Evolutionary conservation across 2,113 vertebrate genomes (phyloP), one percentile per base, ranked within the genome.

Genomic region (Corythoichthys haematopterus): DNA sequence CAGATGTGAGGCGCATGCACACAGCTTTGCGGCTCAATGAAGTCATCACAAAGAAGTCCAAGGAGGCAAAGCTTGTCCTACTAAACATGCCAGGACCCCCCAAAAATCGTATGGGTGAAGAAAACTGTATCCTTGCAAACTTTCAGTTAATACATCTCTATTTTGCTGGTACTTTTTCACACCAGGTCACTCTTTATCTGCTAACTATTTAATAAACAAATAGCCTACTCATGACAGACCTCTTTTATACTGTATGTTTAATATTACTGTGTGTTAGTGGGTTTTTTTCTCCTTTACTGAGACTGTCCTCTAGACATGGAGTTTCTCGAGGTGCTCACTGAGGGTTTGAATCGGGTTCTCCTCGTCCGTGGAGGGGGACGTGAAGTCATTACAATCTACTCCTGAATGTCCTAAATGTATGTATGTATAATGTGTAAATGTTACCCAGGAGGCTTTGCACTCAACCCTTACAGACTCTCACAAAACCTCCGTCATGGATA

Each of bases 361-460:
- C 89, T 99, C 4, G 97, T 99, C 78, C 96, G 97, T 0, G 97
- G 97, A 50, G 97, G 97, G 8, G 97, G 97, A 76, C 94, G 96
- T 46, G 97, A 99, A 73, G 97, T 99, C 85, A 99, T 99, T 89
- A 99, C 97, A 88, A 99, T 99, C 87, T 99, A 98, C 90, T 99
- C 97, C 87, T 99, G 94, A 98, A 89, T 80, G 70, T 37, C 69
- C 75, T 53, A 28, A 8, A 33, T 13, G 13, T 6, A 7, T 76
- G 20, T 28, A 28, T 28, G 40, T 43, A 43, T 8, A 43, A 8
- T 43, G 40, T 43, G 20, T 28, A 28, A 28, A 43, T 43, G 75
- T 51, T 73, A 50, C 7, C 13, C 47, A 8, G 9, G 20, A 8
- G 37, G 55, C 43, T 69, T 68, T 70, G 63, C 37, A 43, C 64